Evolutionary conservation across 2,888 invertebrate genomes (phyloP), one percentile per base, ranked within the genome.

Genomic region (Siphonodentalium dalli): DNA sequence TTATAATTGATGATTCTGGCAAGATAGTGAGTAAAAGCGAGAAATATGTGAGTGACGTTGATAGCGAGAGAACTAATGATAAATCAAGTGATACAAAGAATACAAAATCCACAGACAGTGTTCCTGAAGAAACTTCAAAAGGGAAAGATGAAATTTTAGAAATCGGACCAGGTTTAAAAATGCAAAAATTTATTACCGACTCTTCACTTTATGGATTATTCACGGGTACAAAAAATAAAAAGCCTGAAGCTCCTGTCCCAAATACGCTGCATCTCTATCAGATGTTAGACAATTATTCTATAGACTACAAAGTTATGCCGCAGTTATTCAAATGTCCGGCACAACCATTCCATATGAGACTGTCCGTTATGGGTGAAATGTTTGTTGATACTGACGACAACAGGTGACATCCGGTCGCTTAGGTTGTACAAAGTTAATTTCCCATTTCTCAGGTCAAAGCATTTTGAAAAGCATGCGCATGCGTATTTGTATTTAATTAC

Each of bases 341-440:
- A 2, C 92, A 91, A 51, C 88, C 90, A 15, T 92, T 91, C 80
- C 81, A 90, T 56, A 89, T 90, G 79, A 86, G 89, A 72, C 85
- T 92, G 78, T 89, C 90, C 15, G 84, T 91, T 61, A 87, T 89
- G 57, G 92, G 92, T 0, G 91, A 92, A 85, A 89, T 92, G 83
- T 87, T 75, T 66, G 37, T 61, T 28, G 53, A 53, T 38, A n/a
- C n/a, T n/a, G n/a, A n/a, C n/a, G n/a, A n/a, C n/a, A n/a, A n/a
- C n/a, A n/a, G n/a, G n/a, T n/a, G n/a, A n/a, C n/a, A n/a, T n/a
- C n/a, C n/a, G n/a, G n/a, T n/a, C n/a, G n/a, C n/a, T n/a, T n/a
- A n/a, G n/a, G n/a, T n/a, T n/a, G n/a, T n/a, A n/a, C n/a, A n/a
- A n/a, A n/a, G n/a, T n/a, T n/a, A n/a, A n/a, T n/a, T n/a, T n/a